Evolutionary conservation across 2,797 vertebrate genomes (phyloP), one percentile per base, ranked within the genome.

Genomic region (Aldrovandia affinis): DNA sequence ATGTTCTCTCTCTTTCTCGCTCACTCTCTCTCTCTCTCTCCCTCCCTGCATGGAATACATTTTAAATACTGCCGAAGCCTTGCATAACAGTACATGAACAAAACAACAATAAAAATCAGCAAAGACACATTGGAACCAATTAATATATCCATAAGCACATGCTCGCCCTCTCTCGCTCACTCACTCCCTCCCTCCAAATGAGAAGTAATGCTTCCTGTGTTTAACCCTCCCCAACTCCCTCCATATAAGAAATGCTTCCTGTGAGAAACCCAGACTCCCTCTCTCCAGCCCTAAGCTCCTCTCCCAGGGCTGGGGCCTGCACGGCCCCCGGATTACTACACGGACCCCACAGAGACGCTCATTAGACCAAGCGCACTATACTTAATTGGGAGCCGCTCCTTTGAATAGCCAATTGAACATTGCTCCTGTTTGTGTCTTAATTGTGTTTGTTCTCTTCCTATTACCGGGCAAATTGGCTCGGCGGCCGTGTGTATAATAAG

Each of bases 1-100:
- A 50, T 50, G 47, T 2, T 84, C 82, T 78, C 83, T 88, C 85
- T 88, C 82, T 88, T 88, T 86, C 75, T 83, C 86, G n/a, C 39
- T 68, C 5, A 84, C 84, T 87, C 85, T 81, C 36, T 87, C 84
- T 81, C 47, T 68, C 55, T 86, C n/a, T 61, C 80, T 73, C 73
- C 73, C 8, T 61, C 80, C 84, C 63, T n/a, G 28, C 68, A 73
- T 73, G 36, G 39, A 73, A 39, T 73, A 73, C 68, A 73, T 18
- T 63, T 7, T 25, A 63, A n/a, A 63, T 25, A 63, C 25, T 25
- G 22, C 36, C 33, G 7, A 39, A 20, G 33, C 9, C 20, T 33
- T 73, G 15, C 5, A 42, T 42, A 8, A 73, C 33, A 36, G 68
- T 42, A 42, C 33, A 36, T 20, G 33, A 36, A 59, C 18, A 20